Conservation (phyloP, 2,888 invertebrate species). For the Escarpia spicata region DNA sequence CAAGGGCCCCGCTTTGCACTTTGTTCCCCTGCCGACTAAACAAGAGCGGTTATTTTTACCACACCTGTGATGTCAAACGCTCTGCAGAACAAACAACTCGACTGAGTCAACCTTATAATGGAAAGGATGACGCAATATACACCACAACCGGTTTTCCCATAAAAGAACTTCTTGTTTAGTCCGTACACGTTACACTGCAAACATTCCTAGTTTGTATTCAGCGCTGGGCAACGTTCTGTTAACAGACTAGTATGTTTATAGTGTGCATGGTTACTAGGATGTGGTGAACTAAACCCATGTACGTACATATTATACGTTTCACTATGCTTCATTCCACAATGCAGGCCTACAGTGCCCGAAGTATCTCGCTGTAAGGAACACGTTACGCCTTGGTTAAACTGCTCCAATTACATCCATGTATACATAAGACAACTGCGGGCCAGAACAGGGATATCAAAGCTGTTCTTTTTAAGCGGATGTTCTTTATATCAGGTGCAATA, state of each 20-base stretch:
- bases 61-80: not conserved
- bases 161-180: not conserved
- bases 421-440: too few relatives aligned
- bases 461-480: too few relatives aligned
- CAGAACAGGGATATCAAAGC: too few relatives aligned
- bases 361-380: too few relatives aligned
- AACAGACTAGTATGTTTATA: not conserved
- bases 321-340: too few relatives aligned
- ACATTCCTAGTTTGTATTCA: not conserved
- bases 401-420: too few relatives aligned
- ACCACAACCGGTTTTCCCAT: not conserved
- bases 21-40: not conserved
- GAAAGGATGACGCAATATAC: not conserved
- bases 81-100: not conserved
- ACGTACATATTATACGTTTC: too few relatives aligned
- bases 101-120: not conserved
- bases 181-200: not conserved
- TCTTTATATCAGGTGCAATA: too few relatives aligned
- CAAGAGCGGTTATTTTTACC: not conserved
- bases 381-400: too few relatives aligned
- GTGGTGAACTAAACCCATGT: too few relatives aligned
- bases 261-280: not conserved
- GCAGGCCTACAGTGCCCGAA: too few relatives aligned
- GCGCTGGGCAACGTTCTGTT: not conserved
- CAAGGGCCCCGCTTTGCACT: not conserved